A percentile compares a stretch with the other conserved stretches of the same genome.
phyloP scores from a whole-genome alignment of 2,113 vertebrate species.

The Rhagologus leucostigma region DNA sequence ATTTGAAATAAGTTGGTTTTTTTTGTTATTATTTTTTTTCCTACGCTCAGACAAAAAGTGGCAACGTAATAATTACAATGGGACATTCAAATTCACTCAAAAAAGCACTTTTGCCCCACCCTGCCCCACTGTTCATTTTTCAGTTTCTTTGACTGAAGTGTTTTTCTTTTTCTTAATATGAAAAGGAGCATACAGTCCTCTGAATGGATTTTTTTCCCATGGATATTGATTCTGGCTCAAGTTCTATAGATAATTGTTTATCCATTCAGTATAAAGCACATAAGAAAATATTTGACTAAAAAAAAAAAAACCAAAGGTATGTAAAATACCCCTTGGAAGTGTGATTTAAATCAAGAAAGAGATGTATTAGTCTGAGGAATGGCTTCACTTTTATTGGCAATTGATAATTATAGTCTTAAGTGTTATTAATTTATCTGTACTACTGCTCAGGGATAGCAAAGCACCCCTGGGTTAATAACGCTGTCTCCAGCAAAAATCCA shows the following conservation, averaged over 20 bases:
- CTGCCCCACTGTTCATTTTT: neutral
- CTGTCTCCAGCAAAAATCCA: neutral
- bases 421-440: neutral
- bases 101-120: accelerated
- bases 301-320: accelerated
- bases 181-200: neutral
- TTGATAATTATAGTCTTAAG: neutral
- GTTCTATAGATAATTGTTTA: neutral
- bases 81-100: neutral
- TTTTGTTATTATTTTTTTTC: neutral
- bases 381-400: neutral
- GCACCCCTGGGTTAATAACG: neutral
- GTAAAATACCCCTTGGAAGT: neutral
- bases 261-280: neutral
- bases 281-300: neutral
- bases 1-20: neutral
- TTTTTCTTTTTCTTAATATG: neutral
- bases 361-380: neutral
- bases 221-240: neutral
- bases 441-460: neutral
- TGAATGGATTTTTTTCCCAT: neutral
- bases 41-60: neutral
- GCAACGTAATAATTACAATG: neutral
- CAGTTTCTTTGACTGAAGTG: neutral
- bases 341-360: neutral